These are phyloP conservation scores for Chrysolina americana DNA, from an alignment of 2,888 invertebrate species.

Conservation along the genomic window DNA sequence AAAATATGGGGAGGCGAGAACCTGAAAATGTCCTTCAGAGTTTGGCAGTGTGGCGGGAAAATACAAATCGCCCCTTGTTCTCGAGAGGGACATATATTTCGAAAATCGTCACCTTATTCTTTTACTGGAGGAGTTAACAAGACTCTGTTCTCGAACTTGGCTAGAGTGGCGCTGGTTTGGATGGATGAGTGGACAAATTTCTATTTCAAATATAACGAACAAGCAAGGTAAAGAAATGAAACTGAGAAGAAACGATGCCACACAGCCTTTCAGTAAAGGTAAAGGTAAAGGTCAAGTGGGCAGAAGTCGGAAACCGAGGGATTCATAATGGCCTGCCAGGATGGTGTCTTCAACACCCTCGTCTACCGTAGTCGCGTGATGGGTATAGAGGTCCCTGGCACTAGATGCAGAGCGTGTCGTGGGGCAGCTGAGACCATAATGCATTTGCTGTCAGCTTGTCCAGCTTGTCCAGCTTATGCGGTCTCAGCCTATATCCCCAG, in stretches of 20 bases:
- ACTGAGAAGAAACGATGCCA: conserved; percentile 75
- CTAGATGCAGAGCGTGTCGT: no score
- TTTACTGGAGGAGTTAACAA: conserved; percentile 89
- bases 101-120: conserved; percentile 94
- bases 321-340: no score
- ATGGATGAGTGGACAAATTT: conserved; percentile 98
- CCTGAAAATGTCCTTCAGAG: conserved; percentile 95
- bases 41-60: conserved; percentile 95
- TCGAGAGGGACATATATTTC: conserved; percentile 93
- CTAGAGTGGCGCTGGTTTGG: conserved; percentile 96
- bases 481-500: no score
- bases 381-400: no score
- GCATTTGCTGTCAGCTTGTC: no score
- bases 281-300: no score
- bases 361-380: no score
- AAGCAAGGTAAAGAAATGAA: conserved; percentile 76
- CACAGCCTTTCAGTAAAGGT: conserved; percentile 79
- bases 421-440: no score
- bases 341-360: no score
- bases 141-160: conserved; percentile 91
- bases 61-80: conserved; percentile 94
- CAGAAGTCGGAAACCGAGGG: no score
- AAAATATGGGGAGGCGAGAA: conserved; percentile 98
- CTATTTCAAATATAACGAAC: conserved; percentile 88
- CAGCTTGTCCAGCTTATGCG: no score